Conservation (phyloP, 2,797 vertebrate species). For the Clamator glandarius region DNA sequence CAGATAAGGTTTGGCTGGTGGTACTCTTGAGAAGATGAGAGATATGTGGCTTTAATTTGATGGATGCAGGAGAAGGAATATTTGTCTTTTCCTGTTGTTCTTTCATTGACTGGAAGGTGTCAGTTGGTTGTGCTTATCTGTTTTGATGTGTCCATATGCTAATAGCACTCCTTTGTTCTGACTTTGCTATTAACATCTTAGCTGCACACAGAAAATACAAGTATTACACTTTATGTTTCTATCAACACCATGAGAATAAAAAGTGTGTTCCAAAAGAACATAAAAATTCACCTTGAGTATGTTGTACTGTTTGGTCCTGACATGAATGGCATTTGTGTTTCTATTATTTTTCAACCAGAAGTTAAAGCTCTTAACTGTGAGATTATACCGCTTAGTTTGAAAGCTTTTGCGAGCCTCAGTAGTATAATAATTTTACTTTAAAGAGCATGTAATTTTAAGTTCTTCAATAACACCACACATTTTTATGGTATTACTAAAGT, state of each 20-base stretch:
- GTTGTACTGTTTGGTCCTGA: slow-evolving; percentile 29
- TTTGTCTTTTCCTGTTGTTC: neutral
- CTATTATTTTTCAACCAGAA: slow-evolving; percentile 56
- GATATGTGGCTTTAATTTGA: neutral
- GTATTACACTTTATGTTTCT: slow-evolving; percentile 15
- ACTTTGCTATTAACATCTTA: neutral
- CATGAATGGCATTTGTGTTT: slow-evolving; percentile 59
- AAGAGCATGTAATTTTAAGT: slow-evolving; percentile 76
- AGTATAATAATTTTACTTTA: slow-evolving; percentile 78
- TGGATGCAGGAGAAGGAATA: neutral
- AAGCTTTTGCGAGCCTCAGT: slow-evolving; percentile 68
- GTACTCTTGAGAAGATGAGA: neutral
- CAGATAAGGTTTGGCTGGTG: neutral
- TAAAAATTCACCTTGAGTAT: slow-evolving; percentile 58
- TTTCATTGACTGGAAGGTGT: neutral
- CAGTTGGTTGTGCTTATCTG: neutral
- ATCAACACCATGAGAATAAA: slow-evolving; percentile 26
- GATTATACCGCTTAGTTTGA: slow-evolving; percentile 75
- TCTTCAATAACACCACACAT: slow-evolving; percentile 75
- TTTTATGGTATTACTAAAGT: slow-evolving; percentile 79
- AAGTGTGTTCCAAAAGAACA: slow-evolving; percentile 10
- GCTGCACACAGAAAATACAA: neutral
- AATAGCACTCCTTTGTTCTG: slow-evolving; percentile 1
- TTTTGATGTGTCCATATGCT: neutral
- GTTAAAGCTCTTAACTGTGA: slow-evolving; percentile 70